These are phyloP conservation scores for Cephus pygmeus DNA, from an alignment of 2,888 invertebrate species.

Conservation along the genomic window DNA sequence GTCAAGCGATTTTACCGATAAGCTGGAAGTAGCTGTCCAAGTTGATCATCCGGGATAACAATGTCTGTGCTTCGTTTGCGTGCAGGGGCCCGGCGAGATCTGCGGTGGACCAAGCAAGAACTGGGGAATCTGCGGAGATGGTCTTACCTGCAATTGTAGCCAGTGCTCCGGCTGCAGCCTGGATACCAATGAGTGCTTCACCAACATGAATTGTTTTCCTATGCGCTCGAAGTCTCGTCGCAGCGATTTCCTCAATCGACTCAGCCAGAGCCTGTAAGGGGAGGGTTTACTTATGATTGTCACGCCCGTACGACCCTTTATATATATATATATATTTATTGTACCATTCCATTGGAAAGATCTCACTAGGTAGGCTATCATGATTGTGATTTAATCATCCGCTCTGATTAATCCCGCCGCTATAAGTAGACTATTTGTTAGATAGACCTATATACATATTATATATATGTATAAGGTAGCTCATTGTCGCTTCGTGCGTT, in stretches of 20 bases:
- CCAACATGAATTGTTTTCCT: conserved; percentile 39
- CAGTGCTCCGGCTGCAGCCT: conserved; percentile 64
- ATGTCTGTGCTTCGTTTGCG: not conserved
- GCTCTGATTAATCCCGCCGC: conserved; percentile 5
- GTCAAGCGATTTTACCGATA: not conserved
- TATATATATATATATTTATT: conserved; percentile 10
- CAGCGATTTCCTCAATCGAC: conserved; percentile 29
- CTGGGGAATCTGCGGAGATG: conserved; percentile 62
- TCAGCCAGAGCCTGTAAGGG: conserved; percentile 38
- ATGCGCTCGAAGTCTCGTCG: conserved; percentile 31
- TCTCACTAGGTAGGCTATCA: conserved; percentile 32
- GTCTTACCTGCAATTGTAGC: conserved; percentile 61
- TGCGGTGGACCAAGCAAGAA: conserved; percentile 62
- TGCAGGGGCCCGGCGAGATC: conserved; percentile 64
- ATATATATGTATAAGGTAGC: not conserved
- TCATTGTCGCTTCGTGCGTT: not conserved
- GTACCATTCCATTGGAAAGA: conserved; percentile 32
- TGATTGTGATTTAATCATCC: not conserved
- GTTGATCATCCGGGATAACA: not conserved
- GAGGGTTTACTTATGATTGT: not conserved
- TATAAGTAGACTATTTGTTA: conserved; percentile 2
- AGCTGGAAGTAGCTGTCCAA: not conserved
- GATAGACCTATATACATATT: not conserved
- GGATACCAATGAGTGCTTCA: conserved; percentile 41
- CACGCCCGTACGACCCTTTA: not conserved